These are phyloP conservation scores for Perca schrenkii DNA, from an alignment of 2,113 vertebrate genomes.

Conservation along the genomic window DNA sequence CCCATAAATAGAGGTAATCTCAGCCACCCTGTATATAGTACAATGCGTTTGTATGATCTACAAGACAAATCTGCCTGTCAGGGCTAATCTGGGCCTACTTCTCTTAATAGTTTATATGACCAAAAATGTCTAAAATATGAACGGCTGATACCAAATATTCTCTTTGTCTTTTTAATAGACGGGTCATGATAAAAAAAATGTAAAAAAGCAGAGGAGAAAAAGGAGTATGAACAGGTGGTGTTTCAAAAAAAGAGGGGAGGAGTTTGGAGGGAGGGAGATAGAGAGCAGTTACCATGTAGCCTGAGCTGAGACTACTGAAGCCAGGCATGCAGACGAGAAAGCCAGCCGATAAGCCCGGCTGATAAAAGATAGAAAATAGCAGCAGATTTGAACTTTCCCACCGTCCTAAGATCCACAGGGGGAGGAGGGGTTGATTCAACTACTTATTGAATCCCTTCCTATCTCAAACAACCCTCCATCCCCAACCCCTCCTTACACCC, in stretches of 20 bases:
- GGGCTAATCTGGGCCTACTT: background rate
- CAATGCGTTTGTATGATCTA: background rate
- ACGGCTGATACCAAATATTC: background rate
- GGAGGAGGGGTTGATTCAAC: slow-evolving; percentile 68
- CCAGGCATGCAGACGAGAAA: slow-evolving; percentile 90
- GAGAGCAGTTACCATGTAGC: slow-evolving; percentile 74
- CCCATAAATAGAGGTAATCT: too few relatives aligned
- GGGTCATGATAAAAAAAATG: background rate
- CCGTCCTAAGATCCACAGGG: slow-evolving; percentile 82
- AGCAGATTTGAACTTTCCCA: slow-evolving; percentile 98
- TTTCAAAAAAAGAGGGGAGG: slow-evolving; percentile 38
- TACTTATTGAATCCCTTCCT: slow-evolving; percentile 74
- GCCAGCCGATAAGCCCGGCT: slow-evolving; percentile 89
- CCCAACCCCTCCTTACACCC: slow-evolving; percentile 29
- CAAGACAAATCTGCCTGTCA: background rate
- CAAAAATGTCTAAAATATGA: background rate
- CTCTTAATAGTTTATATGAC: background rate
- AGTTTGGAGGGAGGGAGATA: slow-evolving; percentile 36
- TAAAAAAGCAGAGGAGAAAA: slow-evolving; percentile 1
- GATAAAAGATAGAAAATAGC: slow-evolving; percentile 97
- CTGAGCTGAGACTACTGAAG: slow-evolving; percentile 86
- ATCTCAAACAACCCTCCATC: slow-evolving; percentile 55
- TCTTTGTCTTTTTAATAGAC: background rate
- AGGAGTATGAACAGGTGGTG: slow-evolving; percentile 47
- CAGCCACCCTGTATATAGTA: background rate